Conservation (phyloP, 2,113 vertebrate species). For the Mungos mungo region DNA sequence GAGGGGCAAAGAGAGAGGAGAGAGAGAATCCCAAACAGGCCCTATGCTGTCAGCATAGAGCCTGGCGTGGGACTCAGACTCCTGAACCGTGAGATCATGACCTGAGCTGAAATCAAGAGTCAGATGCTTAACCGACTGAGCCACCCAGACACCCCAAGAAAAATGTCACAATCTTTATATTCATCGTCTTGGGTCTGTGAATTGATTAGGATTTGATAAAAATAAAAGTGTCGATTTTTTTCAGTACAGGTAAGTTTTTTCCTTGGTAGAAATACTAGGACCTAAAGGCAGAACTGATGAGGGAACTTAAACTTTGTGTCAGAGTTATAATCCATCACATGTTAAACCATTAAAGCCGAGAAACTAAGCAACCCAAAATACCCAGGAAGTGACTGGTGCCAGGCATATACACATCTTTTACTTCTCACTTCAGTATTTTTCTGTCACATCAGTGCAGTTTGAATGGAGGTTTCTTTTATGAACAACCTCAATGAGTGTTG, state of each 20-base stretch:
- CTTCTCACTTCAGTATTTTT: neutral
- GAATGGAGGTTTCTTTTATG: neutral
- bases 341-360: neutral
- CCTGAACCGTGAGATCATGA: too few relatives aligned
- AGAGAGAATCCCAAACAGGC: too few relatives aligned
- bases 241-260: neutral
- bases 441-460: neutral
- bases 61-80: too few relatives aligned
- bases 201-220: conserved; percentile 3
- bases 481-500: neutral
- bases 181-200: neutral
- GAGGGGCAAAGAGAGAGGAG: too few relatives aligned
- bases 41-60: too few relatives aligned
- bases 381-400: neutral
- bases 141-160: neutral
- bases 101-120: too few relatives aligned
- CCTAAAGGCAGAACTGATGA: neutral
- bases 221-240: neutral
- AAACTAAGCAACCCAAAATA: neutral
- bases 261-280: neutral
- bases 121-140: too few relatives aligned
- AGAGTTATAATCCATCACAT: neutral
- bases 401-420: neutral
- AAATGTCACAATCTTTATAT: neutral
- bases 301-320: neutral